These are phyloP conservation scores for Aldrovandia affinis DNA, from an alignment of 2,797 vertebrate genomes.

Conservation along the genomic window DNA sequence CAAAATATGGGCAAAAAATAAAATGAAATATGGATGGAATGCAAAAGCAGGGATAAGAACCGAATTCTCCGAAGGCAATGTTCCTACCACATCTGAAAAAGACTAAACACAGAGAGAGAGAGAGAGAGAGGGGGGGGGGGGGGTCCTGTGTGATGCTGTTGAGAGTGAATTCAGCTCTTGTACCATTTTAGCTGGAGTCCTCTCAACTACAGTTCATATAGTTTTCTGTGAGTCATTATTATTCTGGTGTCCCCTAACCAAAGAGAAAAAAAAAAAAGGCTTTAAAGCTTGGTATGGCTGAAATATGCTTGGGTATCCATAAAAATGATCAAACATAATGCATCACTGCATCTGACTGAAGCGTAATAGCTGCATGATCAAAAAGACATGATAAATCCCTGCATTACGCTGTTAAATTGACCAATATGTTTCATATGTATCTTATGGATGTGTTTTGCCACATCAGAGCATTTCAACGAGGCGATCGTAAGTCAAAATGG, in stretches of 20 bases:
- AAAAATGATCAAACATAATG: conserved; percentile 11
- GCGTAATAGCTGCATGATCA: conserved; percentile 3
- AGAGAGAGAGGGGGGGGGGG: not conserved
- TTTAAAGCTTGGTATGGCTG: not conserved
- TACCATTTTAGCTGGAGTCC: not conserved
- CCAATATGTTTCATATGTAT: conserved; percentile 17
- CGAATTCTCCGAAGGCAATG: not conserved
- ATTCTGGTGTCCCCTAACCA: not conserved
- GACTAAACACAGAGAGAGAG: not conserved
- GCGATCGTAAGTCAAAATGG: not conserved
- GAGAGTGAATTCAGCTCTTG: not conserved
- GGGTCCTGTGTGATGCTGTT: not conserved
- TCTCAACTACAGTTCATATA: not conserved
- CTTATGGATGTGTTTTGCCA: conserved; percentile 3
- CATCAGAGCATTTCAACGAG: not conserved
- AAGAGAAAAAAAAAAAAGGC: not conserved
- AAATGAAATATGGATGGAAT: not conserved
- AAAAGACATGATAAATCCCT: conserved; percentile 9
- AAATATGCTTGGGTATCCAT: conserved; percentile 6
- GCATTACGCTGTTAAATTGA: conserved; percentile 23
- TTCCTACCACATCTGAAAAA: not conserved
- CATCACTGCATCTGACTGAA: not conserved
- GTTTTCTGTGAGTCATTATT: not conserved
- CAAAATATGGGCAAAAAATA: not conserved
- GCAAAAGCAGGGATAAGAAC: not conserved